Conservation (phyloP, 2,888 invertebrate species). For the Synergus itoensis region DNA sequence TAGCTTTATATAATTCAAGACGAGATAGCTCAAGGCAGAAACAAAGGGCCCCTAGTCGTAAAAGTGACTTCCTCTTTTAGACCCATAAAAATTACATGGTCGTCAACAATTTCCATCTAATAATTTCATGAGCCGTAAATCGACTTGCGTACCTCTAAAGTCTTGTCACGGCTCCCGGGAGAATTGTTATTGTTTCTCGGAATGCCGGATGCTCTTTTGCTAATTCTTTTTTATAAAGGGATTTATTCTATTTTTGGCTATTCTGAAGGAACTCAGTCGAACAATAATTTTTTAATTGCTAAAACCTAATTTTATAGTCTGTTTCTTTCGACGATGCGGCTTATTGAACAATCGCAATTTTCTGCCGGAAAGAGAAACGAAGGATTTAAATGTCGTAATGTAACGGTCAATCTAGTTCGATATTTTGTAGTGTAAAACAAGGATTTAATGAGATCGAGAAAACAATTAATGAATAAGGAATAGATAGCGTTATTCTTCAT, state of each 20-base stretch:
- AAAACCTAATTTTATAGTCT: slow-evolving; percentile 21
- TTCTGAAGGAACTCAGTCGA: neutral
- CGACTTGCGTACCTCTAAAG: neutral
- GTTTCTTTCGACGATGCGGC: slow-evolving; percentile 6
- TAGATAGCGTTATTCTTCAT: neutral
- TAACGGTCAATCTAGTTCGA: neutral
- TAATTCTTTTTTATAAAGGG: too few relatives aligned
- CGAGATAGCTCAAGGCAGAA: neutral
- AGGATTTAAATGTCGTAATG: neutral
- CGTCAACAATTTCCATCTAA: neutral
- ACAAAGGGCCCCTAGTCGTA: neutral
- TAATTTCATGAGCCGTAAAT: slow-evolving; percentile 1
- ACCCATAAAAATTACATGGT: neutral
- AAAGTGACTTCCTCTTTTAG: slow-evolving; percentile 1
- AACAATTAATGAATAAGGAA: neutral
- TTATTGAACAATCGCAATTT: slow-evolving; percentile 1
- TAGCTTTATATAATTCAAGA: too few relatives aligned
- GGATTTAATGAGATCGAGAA: too few relatives aligned
- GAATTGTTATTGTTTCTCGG: neutral
- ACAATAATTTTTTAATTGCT: neutral
- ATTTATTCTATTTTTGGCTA: neutral
- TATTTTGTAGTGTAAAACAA: too few relatives aligned
- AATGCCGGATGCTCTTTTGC: neutral
- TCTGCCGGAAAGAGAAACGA: neutral
- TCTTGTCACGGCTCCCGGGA: neutral